Percentiles rank a stretch among this genome's conserved stretches.
These are phyloP conservation scores for Holocentrus rufus DNA, from an alignment of 2,797 vertebrate species.

Conservation along the genomic window DNA sequence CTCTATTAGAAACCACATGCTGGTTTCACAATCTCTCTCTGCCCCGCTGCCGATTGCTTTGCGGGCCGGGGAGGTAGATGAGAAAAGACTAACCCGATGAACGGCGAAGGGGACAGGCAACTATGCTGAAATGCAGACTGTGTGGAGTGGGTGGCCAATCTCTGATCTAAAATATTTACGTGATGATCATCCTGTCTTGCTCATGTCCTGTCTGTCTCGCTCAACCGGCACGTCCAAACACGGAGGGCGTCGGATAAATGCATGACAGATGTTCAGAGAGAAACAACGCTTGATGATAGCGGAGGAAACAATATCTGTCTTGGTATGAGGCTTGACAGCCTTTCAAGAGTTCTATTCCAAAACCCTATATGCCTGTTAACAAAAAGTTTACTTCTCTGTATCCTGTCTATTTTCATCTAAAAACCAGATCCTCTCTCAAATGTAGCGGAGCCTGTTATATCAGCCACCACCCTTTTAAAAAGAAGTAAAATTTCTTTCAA, in stretches of 20 bases:
- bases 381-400: too few species aligned
- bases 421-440: too few species aligned
- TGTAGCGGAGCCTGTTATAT: too few species aligned
- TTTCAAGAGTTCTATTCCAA: not conserved
- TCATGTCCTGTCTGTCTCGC: slow-evolving; percentile 21
- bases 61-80: slow-evolving; percentile 11
- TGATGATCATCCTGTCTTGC: slow-evolving; percentile 31
- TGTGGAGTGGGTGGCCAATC: slow-evolving; percentile 42
- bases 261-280: slow-evolving; percentile 32
- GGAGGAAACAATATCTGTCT: not conserved
- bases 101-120: slow-evolving; percentile 8
- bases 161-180: slow-evolving; percentile 55
- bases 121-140: slow-evolving; percentile 17
- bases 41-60: slow-evolving; percentile 33
- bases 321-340: not conserved
- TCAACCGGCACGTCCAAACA: slow-evolving; percentile 34
- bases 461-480: too few species aligned
- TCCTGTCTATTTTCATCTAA: too few species aligned
- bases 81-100: slow-evolving; percentile 35
- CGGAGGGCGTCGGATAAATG: slow-evolving; percentile 9
- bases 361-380: not conserved
- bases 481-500: too few species aligned
- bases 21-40: slow-evolving; percentile 37
- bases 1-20: slow-evolving; percentile 48
- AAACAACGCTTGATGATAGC: not conserved